Evolutionary conservation across 2,113 vertebrate species (phyloP).

Genomic region (Gorsachius goisagi): DNA sequence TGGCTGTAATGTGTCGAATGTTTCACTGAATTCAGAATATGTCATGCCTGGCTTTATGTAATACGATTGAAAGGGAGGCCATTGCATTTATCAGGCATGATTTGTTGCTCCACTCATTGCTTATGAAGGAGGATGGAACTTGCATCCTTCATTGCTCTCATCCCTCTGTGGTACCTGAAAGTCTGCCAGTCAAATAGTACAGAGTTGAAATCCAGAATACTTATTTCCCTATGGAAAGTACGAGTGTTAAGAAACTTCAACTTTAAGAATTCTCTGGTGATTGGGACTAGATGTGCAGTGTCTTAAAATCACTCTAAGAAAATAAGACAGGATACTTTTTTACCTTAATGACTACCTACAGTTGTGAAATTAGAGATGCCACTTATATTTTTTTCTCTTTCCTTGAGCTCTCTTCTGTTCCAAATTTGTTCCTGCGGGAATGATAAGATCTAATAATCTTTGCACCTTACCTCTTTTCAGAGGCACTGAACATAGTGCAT

Average conservation of each 20-base stretch:
- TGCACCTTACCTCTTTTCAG: background rate
- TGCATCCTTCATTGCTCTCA: background rate
- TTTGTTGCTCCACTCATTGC: background rate
- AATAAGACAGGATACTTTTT: background rate
- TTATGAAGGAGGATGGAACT: background rate
- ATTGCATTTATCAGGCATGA: background rate
- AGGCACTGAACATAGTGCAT: background rate
- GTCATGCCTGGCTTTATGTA: background rate
- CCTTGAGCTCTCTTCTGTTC: background rate
- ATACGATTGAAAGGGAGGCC: background rate
- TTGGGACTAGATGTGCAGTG: background rate
- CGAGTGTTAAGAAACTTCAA: background rate
- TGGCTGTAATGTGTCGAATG: background rate
- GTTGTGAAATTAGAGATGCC: conserved; percentile 29
- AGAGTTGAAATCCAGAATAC: background rate
- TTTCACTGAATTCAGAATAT: background rate
- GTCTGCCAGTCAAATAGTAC: background rate
- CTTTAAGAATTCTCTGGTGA: conserved; percentile 11
- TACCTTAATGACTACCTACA: conserved; percentile 6
- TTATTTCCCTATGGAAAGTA: background rate
- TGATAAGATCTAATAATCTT: background rate
- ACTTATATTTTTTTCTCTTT: background rate
- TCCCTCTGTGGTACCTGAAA: background rate
- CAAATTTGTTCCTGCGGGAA: background rate
- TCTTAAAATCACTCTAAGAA: background rate